Evolutionary conservation across 1,140 invertebrate genomes (phyloP).

Genomic region (Plodia interpunctella): DNA sequence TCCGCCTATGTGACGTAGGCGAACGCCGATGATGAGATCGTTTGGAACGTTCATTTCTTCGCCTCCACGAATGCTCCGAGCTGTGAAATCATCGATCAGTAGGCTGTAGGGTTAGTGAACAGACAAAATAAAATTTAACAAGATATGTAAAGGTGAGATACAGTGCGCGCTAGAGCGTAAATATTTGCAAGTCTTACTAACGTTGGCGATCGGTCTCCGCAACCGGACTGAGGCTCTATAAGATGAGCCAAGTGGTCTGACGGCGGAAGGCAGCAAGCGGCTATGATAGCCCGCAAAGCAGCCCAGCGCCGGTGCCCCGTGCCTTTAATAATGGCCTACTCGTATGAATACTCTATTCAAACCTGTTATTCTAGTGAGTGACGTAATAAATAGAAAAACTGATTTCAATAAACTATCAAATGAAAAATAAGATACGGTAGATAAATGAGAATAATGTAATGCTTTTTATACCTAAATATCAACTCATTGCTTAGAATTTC

Average conservation of each 20-base stretch:
- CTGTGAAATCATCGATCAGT: conserved; percentile 74
- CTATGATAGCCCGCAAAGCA: conserved; percentile 49
- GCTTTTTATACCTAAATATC: conserved; percentile 6
- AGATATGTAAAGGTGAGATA: conserved; percentile 56
- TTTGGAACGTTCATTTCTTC: conserved; percentile 80
- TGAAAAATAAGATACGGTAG: conserved; percentile 2
- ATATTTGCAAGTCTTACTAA: conserved; percentile 45
- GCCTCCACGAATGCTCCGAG: conserved; percentile 80
- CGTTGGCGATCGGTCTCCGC: conserved; percentile 52
- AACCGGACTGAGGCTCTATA: conserved; percentile 49
- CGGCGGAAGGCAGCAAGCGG: conserved; percentile 61
- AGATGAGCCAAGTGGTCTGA: conserved; percentile 53
- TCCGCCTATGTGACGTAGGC: conserved; percentile 77
- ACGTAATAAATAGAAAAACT: neutral
- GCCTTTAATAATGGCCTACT: conserved; percentile 23
- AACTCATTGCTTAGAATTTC: conserved; percentile 9
- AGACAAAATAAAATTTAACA: conserved; percentile 35
- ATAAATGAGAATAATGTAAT: conserved; percentile 6
- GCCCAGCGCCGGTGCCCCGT: conserved; percentile 50
- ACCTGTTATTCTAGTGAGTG: neutral
- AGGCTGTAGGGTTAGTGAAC: conserved; percentile 68
- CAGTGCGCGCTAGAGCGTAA: conserved; percentile 36
- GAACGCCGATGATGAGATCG: conserved; percentile 80
- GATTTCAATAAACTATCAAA: neutral
- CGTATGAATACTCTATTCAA: conserved; percentile 1